These are phyloP conservation scores for Mactromeris polynyma DNA, from an alignment of 2,888 invertebrate species.

Conservation along the genomic window DNA sequence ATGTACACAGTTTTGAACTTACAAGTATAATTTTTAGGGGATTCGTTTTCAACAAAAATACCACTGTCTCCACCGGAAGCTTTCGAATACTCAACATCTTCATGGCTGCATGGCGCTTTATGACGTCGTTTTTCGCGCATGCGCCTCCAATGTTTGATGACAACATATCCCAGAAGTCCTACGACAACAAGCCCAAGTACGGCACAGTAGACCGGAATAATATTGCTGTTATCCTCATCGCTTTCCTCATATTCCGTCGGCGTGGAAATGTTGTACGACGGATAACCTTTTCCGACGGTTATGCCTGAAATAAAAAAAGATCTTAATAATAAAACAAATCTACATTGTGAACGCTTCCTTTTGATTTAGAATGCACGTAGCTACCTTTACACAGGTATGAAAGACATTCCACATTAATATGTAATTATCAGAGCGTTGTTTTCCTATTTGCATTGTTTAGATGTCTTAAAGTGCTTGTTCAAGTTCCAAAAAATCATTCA, in stretches of 20 bases:
- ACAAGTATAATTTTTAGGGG: constrained; percentile 72
- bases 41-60: constrained; percentile 81
- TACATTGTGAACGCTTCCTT: too few relatives aligned
- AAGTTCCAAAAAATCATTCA: too few relatives aligned
- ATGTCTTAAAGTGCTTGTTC: too few relatives aligned
- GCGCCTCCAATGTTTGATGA: constrained; percentile 82
- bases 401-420: too few relatives aligned
- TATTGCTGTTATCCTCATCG: constrained; percentile 72
- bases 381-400: too few relatives aligned
- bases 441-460: too few relatives aligned
- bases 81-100: constrained; percentile 80
- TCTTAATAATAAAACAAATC: too few relatives aligned
- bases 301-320: constrained; percentile 43
- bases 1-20: constrained; percentile 42
- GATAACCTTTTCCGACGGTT: constrained; percentile 42
- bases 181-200: constrained; percentile 84
- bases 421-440: too few relatives aligned
- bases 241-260: constrained; percentile 49
- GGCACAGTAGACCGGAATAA: constrained; percentile 86
- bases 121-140: constrained; percentile 76
- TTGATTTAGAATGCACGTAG: too few relatives aligned
- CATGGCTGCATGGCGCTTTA: constrained; percentile 75
- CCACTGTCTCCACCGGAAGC: constrained; percentile 83
- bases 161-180: constrained; percentile 85
- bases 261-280: constrained; percentile 38